A percentile compares a stretch with the other conserved stretches of the same genome.
phyloP scores from a whole-genome alignment of 2,888 invertebrate genomes.

The Cryptosula pallasiana region DNA sequence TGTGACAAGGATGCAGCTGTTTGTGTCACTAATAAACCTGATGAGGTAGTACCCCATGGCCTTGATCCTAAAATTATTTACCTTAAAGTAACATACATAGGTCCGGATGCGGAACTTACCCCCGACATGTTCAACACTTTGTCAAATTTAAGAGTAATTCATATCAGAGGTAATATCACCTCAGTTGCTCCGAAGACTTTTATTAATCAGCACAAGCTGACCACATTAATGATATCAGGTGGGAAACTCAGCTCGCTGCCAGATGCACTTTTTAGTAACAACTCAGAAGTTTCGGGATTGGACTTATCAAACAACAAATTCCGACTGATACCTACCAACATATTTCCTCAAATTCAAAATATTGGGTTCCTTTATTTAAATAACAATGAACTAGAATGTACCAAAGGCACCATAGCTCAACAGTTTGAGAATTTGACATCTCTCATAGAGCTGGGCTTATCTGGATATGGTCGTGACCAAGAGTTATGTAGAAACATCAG shows the following conservation, averaged over 20 bases:
- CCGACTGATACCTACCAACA: neutral
- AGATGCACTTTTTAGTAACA: neutral
- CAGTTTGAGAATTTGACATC: neutral
- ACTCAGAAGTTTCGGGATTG: neutral
- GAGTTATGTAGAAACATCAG: neutral
- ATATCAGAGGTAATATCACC: neutral
- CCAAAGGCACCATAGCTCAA: neutral
- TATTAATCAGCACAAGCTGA: neutral
- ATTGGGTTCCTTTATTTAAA: neutral
- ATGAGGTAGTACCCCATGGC: neutral
- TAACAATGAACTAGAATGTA: constrained; percentile 5
- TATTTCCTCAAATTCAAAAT: neutral
- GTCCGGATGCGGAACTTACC: neutral
- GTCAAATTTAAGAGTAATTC: neutral
- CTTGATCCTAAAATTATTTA: neutral
- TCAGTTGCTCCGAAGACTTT: neutral
- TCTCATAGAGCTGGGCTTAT: neutral
- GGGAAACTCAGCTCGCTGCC: neutral
- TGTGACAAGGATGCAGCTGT: neutral
- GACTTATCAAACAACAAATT: neutral
- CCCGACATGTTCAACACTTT: neutral
- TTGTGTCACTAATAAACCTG: neutral
- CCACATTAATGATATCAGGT: neutral
- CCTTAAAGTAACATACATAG: neutral
- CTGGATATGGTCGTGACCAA: neutral